Evolutionary conservation across 1,140 invertebrate genomes (phyloP), one percentile per base, ranked within the genome.

Genomic region (Ceratosolen fusciceps): DNA sequence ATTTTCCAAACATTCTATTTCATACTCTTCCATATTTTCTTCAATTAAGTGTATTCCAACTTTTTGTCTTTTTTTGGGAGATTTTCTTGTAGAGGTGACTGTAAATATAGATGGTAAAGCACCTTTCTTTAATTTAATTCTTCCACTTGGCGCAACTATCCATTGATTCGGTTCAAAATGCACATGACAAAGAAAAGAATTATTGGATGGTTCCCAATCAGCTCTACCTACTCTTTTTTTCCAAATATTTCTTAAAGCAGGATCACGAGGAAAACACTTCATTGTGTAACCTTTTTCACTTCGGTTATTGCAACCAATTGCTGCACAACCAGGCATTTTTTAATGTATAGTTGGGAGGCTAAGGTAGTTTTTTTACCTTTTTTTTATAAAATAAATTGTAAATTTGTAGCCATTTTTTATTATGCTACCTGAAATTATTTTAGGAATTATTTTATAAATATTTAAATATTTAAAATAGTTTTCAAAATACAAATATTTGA

Each of bases 231-330:
- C 88, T 60, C 83, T 83, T 56, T 90, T 85, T 74, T 88, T 87
- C 88, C 88, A 90, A 60, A 89, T 83, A 81, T 87, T 85, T 71
- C 88, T 83, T 2, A 90, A 47, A 1, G 82, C 84, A 77, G 86
- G 85, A 77, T 90, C 85, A 14, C 88, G 87, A 26, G 88, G 88
- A 75, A 90, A 90, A 85, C 88, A 89, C 84, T 90, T 90, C 88
- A 90, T 90, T 78, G 87, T 88, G 68, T 84, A 90, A 74, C 88
- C 88, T 31, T 88, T 90, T 54, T 90, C 88, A 62, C 88, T 90
- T 26, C 88, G 88, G 82, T 90, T 90, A 54, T 89, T 89, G 75
- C 88, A 90, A 56, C 88, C 88, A 24, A 90, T 81, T 72, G 88
- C 88, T 43, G 88, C 87, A 79, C 88, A 90, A 12, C 88, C 88